These are phyloP conservation scores for Heterodera schachtii DNA, from an alignment of 1,140 invertebrate genomes.

Conservation along the genomic window DNA sequence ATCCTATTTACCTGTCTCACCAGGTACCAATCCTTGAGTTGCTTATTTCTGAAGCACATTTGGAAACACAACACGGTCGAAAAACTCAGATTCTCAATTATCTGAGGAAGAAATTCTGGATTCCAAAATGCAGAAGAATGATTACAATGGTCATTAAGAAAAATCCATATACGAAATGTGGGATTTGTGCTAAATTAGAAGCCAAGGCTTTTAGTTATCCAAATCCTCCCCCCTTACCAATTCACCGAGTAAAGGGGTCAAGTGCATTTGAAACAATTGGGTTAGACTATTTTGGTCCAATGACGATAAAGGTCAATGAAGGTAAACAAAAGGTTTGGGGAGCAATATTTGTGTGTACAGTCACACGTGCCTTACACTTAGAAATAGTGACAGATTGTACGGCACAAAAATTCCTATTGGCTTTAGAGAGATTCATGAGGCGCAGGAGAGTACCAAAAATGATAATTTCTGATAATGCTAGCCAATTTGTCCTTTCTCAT, in stretches of 20 bases:
- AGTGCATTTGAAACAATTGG: conserved; percentile 1
- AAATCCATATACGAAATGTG: neutral
- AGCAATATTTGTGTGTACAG: neutral
- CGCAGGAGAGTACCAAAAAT: no score
- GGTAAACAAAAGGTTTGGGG: conserved; percentile 16
- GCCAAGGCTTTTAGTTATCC: neutral
- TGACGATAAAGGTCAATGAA: neutral
- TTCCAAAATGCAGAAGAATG: neutral
- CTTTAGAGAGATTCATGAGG: no score
- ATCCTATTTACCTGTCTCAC: neutral
- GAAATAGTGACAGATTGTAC: neutral
- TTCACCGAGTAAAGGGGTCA: no score
- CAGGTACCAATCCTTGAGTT: no score
- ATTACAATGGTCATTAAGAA: neutral
- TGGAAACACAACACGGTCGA: no score
- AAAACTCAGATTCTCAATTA: no score
- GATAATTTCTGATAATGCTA: no score
- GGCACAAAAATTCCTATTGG: no score
- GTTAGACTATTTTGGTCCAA: neutral
- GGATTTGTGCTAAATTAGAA: neutral
- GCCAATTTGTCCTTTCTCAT: no score
- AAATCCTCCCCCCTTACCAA: neutral
- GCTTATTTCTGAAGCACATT: no score
- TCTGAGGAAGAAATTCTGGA: conserved; percentile 8
- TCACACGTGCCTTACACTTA: neutral